Evolutionary conservation across 2,888 invertebrate species (phyloP).

Genomic region (Incurvaria masculella): DNA sequence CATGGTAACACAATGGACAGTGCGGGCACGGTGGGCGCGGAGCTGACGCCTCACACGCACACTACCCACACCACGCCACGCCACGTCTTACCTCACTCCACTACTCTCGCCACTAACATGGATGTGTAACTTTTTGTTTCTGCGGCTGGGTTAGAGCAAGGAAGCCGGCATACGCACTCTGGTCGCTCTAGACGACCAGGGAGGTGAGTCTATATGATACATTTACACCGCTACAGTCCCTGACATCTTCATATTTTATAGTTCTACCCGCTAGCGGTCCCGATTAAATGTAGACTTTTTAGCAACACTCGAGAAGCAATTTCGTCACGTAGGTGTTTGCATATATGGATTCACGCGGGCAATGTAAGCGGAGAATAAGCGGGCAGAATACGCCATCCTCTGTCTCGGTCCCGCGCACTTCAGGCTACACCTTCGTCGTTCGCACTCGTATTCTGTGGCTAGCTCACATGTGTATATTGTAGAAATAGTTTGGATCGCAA

Average conservation of each 20-base stretch:
- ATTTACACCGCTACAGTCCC: slow-evolving; percentile 43
- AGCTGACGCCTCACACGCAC: background rate
- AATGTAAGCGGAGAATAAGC: no score
- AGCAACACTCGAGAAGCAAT: background rate
- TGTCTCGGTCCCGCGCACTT: no score
- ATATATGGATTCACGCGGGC: no score
- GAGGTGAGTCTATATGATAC: slow-evolving; percentile 70
- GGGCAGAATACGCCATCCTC: no score
- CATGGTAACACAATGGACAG: no score
- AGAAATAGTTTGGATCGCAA: no score
- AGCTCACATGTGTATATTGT: no score
- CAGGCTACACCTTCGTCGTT: no score
- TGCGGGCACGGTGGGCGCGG: background rate
- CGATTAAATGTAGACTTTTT: background rate
- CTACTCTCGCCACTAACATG: slow-evolving; percentile 21
- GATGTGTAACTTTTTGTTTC: slow-evolving; percentile 17
- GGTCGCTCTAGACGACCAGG: slow-evolving; percentile 95
- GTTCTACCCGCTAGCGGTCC: background rate
- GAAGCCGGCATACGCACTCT: slow-evolving; percentile 94
- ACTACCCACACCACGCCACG: background rate
- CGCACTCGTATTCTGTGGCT: no score
- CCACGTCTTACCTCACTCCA: slow-evolving; percentile 16
- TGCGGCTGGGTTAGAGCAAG: slow-evolving; percentile 69
- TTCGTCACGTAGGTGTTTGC: background rate
- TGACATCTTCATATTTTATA: slow-evolving; percentile 46